Evolutionary conservation across 2,113 vertebrate species (phyloP).

Genomic region (Tichodroma muraria): DNA sequence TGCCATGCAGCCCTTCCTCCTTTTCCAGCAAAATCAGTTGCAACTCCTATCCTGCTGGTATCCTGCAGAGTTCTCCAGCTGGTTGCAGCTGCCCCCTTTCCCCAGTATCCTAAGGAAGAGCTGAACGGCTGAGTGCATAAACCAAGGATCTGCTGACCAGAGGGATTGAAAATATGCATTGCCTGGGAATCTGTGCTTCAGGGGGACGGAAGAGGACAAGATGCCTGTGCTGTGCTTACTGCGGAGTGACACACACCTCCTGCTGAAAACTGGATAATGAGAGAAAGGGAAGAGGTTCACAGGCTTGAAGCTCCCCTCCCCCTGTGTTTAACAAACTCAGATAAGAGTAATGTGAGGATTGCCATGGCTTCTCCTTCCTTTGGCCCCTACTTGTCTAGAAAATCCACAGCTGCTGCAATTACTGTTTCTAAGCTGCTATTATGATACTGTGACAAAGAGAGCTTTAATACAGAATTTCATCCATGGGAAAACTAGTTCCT

Average conservation of each 20-base stretch:
- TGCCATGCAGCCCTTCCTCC: not conserved
- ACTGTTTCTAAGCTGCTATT: not conserved
- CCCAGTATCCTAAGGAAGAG: not conserved
- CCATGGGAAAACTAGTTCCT: not conserved
- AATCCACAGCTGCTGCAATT: not conserved
- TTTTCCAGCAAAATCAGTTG: not conserved
- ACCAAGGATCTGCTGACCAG: accelerated
- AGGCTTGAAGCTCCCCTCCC: not conserved
- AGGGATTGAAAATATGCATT: not conserved
- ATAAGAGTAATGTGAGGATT: not conserved
- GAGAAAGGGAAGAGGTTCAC: not conserved
- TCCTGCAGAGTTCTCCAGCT: not conserved
- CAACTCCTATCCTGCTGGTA: not conserved
- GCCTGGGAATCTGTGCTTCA: not conserved
- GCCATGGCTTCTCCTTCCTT: not conserved
- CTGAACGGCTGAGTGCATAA: not conserved
- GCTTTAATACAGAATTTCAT: not conserved
- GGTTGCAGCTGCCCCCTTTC: not conserved
- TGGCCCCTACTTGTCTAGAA: not conserved
- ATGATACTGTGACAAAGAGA: not conserved
- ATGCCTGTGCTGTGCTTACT: not conserved
- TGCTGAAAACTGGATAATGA: not conserved
- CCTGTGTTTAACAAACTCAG: not conserved
- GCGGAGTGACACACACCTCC: not conserved
- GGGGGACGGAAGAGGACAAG: not conserved